These are phyloP conservation scores for Drosophila biarmipes DNA, from an alignment of 1,140 invertebrate genomes.

Conservation along the genomic window DNA sequence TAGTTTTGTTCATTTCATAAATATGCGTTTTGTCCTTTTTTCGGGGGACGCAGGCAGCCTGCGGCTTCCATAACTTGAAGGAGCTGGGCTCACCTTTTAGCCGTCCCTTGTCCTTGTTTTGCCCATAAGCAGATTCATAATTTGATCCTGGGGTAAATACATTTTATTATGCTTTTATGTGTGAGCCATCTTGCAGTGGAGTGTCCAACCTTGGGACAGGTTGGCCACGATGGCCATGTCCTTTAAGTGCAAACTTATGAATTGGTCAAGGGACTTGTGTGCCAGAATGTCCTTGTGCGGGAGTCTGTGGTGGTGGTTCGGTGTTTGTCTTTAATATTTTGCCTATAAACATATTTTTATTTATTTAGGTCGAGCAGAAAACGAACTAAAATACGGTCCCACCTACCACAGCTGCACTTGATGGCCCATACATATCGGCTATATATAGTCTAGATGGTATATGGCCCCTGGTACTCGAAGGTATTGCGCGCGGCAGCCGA, in stretches of 20 bases:
- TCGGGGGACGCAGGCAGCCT: conserved; percentile 49
- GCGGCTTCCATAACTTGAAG: conserved; percentile 67
- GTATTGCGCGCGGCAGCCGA: conserved; percentile 37
- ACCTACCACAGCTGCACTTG: conserved; percentile 58
- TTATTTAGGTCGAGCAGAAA: conserved; percentile 79
- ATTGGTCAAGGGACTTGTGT: conserved; percentile 67
- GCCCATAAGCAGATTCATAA: conserved; percentile 81
- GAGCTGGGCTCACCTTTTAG: conserved; percentile 72
- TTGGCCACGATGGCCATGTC: conserved; percentile 66
- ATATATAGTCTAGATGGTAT: conserved; percentile 30
- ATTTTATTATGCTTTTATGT: conserved; percentile 84
- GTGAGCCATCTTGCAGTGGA: conserved; percentile 64
- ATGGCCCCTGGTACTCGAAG: conserved; percentile 18
- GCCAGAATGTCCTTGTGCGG: conserved; percentile 10
- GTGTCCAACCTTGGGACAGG: conserved; percentile 74
- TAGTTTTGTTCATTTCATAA: conserved; percentile 81
- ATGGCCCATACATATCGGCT: conserved; percentile 38
- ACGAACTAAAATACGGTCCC: conserved; percentile 66
- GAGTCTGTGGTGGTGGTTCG: conserved; percentile 14
- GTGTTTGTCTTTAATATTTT: conserved; percentile 83
- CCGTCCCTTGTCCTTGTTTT: conserved; percentile 49
- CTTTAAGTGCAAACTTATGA: conserved; percentile 79
- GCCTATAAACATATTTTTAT: conserved; percentile 84
- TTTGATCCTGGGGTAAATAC: conserved; percentile 84
- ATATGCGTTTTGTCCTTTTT: conserved; percentile 81